Base-by-base conservation (phyloP, 2,797 vertebrate genomes). In the Spinus olivaceus region DNA sequence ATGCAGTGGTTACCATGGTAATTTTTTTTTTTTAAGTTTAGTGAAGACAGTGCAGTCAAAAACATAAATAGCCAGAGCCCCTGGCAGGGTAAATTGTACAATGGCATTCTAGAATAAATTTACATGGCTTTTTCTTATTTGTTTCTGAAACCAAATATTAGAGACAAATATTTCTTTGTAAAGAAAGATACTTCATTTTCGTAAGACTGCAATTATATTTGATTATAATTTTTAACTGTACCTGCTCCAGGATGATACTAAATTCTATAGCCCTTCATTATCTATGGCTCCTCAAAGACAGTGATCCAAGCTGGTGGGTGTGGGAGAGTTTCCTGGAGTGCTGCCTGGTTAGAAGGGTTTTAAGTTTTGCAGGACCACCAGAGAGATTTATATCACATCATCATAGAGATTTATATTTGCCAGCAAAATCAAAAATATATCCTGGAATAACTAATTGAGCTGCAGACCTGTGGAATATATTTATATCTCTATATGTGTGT, bases 1-100 rank as follows among this genome's bases (percentile, higher is more conserved):
- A 96, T 94, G 87, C 87, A 94, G 80, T 81, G 82, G 96, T 96
- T 92, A 76, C 94, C 95, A 96, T 95, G 96, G 95, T 79, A 96
- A 92, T 96, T 88, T 95, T 47, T 41, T 41, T 41, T 82, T 80
- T 85, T 84, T 59, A 94, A 94, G 51, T 92, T 96, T 86, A 81
- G 73, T 67, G 85, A 94, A 92, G 87, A 94, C 0, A 1, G 88
- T 88, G 80, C 70, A 94, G 95, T 95, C 77, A 86, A 94, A 96
- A 95, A 64, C 91, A 96, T 90, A 96, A 97, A 95, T 96, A 96
- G 80, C 73, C 70, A 35, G 70, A 94, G 91, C 70, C 80, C 30
- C 80, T 92, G 91, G 70, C 89, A 94, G 77, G 35, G 63, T 79
- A 90, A 60, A 79, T 92, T 81, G 41, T 63, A 92, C 64, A 86